phyloP scores from a whole-genome alignment of 2,113 vertebrate genomes.

The Colius striatus region DNA sequence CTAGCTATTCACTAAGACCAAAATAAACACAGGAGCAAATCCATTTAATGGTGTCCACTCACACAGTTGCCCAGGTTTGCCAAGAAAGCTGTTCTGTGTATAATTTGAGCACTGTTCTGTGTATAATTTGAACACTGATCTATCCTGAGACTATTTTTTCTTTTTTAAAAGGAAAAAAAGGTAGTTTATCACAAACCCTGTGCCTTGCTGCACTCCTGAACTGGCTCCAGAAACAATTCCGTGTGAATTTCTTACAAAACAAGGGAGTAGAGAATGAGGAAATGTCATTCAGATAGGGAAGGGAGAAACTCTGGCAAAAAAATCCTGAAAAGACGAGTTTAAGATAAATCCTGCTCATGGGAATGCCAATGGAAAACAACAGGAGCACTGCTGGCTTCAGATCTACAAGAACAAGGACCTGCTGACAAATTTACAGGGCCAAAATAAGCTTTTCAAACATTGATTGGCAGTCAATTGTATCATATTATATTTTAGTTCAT shows the following conservation, averaged over 20 bases:
- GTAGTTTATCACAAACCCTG: background rate
- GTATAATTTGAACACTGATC: background rate
- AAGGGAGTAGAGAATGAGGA: background rate
- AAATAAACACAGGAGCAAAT: constrained; percentile 8
- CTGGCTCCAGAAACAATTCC: background rate
- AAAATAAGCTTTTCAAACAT: background rate
- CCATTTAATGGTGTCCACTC: background rate
- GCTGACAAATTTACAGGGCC: background rate
- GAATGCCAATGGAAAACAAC: background rate
- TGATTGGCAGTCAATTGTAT: background rate
- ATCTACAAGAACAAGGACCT: background rate
- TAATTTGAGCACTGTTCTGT: background rate
- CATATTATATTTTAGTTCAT: background rate
- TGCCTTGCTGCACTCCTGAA: background rate
- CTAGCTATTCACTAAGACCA: background rate
- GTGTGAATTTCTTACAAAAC: background rate
- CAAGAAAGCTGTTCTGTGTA: background rate
- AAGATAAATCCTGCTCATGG: background rate
- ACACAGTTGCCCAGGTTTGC: background rate
- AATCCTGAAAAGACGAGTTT: background rate
- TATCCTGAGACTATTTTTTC: background rate
- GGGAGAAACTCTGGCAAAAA: background rate
- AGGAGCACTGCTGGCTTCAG: background rate
- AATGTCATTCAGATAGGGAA: background rate
- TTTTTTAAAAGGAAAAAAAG: background rate